Evolutionary conservation across 2,797 vertebrate genomes (phyloP).

Genomic region (Selene dorsalis): DNA sequence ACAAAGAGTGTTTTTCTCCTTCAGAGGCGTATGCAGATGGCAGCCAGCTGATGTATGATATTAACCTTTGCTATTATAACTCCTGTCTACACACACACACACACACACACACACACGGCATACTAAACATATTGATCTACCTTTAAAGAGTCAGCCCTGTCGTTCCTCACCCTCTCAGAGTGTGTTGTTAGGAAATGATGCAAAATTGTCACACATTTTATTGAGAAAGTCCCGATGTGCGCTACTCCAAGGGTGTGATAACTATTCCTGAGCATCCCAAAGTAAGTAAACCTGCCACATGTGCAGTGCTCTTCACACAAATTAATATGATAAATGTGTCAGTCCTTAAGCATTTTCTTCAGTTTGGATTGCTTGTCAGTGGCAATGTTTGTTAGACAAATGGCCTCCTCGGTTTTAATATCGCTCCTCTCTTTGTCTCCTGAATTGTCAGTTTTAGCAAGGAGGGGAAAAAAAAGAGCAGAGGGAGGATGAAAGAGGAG

Average conservation of each 20-base stretch:
- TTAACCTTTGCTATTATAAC: slow-evolving; percentile 79
- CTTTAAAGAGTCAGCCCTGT: slow-evolving; percentile 46
- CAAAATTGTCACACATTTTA: slow-evolving; percentile 47
- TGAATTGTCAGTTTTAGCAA: slow-evolving; percentile 68
- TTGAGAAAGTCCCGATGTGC: slow-evolving; percentile 40
- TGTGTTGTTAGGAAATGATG: slow-evolving; percentile 51
- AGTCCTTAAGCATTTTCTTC: slow-evolving; percentile 57
- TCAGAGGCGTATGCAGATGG: slow-evolving; percentile 68
- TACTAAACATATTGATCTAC: slow-evolving; percentile 77
- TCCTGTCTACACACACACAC: slow-evolving; percentile 54
- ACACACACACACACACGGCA: slow-evolving; percentile 41
- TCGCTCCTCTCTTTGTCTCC: slow-evolving; percentile 67
- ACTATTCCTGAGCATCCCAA: slow-evolving; percentile 20
- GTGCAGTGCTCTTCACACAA: slow-evolving; percentile 64
- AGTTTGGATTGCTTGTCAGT: slow-evolving; percentile 70
- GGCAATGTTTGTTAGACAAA: slow-evolving; percentile 74
- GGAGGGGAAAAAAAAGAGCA: slow-evolving; percentile 31
- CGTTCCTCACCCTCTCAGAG: slow-evolving; percentile 34
- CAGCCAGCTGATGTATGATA: slow-evolving; percentile 77
- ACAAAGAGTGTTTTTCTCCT: slow-evolving; percentile 66
- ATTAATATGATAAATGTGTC: slow-evolving; percentile 76
- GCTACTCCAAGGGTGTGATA: slow-evolving; percentile 46
- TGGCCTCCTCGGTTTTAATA: slow-evolving; percentile 61
- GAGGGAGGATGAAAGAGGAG: slow-evolving; percentile 62
- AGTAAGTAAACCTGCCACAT: slow-evolving; percentile 60